Conservation (phyloP, 2,888 invertebrate genomes). For the Dynastes maya region DNA sequence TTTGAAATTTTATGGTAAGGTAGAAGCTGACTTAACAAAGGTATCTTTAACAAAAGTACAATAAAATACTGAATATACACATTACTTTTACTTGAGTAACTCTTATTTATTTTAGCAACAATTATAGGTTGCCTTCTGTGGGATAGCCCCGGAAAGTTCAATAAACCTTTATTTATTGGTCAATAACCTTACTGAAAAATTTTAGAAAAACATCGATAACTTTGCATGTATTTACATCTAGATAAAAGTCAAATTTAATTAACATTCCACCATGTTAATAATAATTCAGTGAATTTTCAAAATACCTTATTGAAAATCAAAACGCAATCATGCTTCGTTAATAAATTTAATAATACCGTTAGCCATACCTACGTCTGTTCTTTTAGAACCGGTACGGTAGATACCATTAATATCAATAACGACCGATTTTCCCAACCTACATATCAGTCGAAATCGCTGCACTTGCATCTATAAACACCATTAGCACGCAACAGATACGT, state of each 20-base stretch:
- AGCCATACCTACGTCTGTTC: constrained; percentile 6
- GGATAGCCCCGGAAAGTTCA: no score
- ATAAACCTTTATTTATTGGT: no score
- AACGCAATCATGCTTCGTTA: constrained; percentile 18
- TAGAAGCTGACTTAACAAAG: no score
- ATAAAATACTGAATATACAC: no score
- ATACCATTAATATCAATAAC: constrained; percentile 18
- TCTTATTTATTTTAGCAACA: no score
- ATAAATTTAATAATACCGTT: constrained; percentile 26
- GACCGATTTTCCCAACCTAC: constrained; percentile 22
- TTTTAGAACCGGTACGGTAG: constrained; percentile 9
- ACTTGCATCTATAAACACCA: constrained; percentile 9
- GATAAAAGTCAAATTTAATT: constrained; percentile 14
- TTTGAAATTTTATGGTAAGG: no score
- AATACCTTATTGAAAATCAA: constrained; percentile 6
- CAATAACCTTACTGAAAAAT: no score
- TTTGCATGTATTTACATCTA: no score
- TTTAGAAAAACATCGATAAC: no score
- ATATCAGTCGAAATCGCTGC: constrained; percentile 22
- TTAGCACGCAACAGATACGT: neutral
- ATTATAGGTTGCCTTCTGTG: no score
- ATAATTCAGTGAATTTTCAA: constrained; percentile 28
- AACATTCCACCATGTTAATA: constrained; percentile 17
- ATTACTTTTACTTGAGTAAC: no score
- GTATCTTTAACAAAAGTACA: no score